phyloP scores from a whole-genome alignment of 1,140 invertebrate species.

The Phthorimaea operculella region DNA sequence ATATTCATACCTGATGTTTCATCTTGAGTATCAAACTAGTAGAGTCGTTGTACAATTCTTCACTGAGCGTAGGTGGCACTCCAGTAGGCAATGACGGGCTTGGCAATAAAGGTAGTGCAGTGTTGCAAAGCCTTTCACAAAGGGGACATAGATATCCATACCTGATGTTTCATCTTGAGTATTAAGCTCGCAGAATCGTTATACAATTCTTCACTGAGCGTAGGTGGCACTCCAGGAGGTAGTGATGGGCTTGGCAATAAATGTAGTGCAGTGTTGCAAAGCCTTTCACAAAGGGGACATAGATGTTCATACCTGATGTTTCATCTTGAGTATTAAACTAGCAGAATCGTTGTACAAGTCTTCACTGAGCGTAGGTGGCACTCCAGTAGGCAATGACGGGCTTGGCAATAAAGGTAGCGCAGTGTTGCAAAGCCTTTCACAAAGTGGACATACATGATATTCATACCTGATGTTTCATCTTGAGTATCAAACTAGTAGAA shows the following conservation, averaged over 20 bases:
- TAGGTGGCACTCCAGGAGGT: slow-evolving; percentile 30
- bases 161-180: slow-evolving; percentile 45
- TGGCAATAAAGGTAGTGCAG: slow-evolving; percentile 90
- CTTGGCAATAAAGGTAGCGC: slow-evolving; percentile 88
- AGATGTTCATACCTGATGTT: slow-evolving; percentile 82
- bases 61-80: slow-evolving; percentile 31
- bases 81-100: slow-evolving; percentile 29
- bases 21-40: slow-evolving; percentile 38
- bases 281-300: slow-evolving; percentile 95
- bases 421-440: slow-evolving; percentile 95
- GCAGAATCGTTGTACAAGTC: slow-evolving; percentile 53
- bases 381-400: slow-evolving; percentile 26
- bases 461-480: slow-evolving; percentile 43
- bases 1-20: slow-evolving; percentile 81
- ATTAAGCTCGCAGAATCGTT: slow-evolving; percentile 31
- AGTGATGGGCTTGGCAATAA: slow-evolving; percentile 75
- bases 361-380: slow-evolving; percentile 47
- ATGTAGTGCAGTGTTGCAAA: slow-evolving; percentile 95
- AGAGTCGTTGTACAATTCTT: slow-evolving; percentile 61
- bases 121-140: slow-evolving; percentile 96
- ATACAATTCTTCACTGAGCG: slow-evolving; percentile 62
- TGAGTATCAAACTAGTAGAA: slow-evolving; percentile 33
- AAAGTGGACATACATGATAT: too few relatives aligned
- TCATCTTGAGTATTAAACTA: slow-evolving; percentile 37
- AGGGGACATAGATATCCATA: slow-evolving; percentile 97